Base-by-base conservation (phyloP, 2,797 vertebrate species). In the Rhinogobio ventralis region DNA sequence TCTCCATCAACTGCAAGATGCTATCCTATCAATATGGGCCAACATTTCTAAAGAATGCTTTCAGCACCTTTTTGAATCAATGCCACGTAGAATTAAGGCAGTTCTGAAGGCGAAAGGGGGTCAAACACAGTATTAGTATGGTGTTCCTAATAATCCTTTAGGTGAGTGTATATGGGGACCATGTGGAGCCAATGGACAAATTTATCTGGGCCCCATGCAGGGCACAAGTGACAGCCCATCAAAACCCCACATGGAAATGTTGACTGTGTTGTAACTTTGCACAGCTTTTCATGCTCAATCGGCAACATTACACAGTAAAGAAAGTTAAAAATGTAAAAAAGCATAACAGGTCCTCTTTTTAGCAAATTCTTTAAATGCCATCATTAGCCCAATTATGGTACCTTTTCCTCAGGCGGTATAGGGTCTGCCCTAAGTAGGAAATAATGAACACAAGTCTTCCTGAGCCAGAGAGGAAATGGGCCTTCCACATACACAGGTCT, bases 401-500 rank as follows among this genome's bases (percentile, higher is more conserved):
- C 96, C 95, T 92, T 90, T 78, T 96, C 93, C 1, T 94, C 90
- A 0, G 89, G 92, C 0, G 94, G 94, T 0, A 90, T 57, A 7
- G 95, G 94, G 84, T 99, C 96, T 0, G 96, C 96, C 85, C 96
- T 93, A 67, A 99, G 95, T 68, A 97, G 30, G 28, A 97, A 97
- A 91, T 98, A 98, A 83, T 95, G 87, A 13, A 97, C 93, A 57
- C 95, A 96, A 0, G 91, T 96, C 78, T 92, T 92, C 45, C 91
- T 96, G n/a, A 99, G 94, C 97, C 97, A 98, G 84, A 98, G 91
- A 2, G 95, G 95, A 87, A 96, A 97, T 0, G 97, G 97, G 0
- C 97, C 97, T 90, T 98, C 97, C 0, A 98, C 96, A 2, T 96
- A 96, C 87, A 99, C 89, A 0, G 97, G 97, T 66, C 85, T 91